These are phyloP conservation scores for Caenorhabditis brenneri DNA, from an alignment of 1,140 invertebrate genomes.

Conservation along the genomic window DNA sequence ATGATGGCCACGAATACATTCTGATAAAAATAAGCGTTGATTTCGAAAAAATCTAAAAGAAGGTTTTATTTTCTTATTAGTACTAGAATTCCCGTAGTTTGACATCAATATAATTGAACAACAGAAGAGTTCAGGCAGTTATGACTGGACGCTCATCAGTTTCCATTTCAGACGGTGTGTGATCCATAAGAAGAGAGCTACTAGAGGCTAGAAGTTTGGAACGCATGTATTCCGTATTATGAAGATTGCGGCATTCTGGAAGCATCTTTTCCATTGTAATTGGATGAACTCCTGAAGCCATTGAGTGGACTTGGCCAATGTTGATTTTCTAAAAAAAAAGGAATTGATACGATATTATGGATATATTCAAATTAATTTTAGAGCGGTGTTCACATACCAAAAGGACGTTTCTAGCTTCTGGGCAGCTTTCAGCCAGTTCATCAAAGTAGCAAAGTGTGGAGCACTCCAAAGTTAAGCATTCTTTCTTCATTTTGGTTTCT, in stretches of 20 bases:
- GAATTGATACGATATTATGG: not conserved
- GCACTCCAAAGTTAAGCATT: conserved; percentile 66
- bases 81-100: no score
- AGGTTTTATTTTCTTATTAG: not conserved
- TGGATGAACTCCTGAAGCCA: conserved; percentile 46
- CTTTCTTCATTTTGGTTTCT: conserved; percentile 61
- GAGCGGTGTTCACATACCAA: conserved; percentile 54
- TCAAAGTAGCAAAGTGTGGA: conserved; percentile 66
- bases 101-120: not conserved
- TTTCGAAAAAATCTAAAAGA: no score
- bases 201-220: not conserved
- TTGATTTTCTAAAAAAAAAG: conserved; percentile 48
- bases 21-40: no score
- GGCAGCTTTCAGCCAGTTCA: conserved; percentile 60
- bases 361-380: not conserved
- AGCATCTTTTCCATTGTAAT: conserved; percentile 40
- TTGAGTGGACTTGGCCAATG: conserved; percentile 46
- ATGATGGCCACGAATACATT: no score
- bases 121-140: not conserved
- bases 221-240: conserved; percentile 50
- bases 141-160: conserved; percentile 13
- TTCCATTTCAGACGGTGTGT: not conserved
- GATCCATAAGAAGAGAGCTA: conserved; percentile 29
- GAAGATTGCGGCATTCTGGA: conserved; percentile 47
- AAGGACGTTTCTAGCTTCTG: conserved; percentile 58